These are phyloP conservation scores for Ceratina calcarata DNA, from an alignment of 1,140 invertebrate species.

Conservation along the genomic window DNA sequence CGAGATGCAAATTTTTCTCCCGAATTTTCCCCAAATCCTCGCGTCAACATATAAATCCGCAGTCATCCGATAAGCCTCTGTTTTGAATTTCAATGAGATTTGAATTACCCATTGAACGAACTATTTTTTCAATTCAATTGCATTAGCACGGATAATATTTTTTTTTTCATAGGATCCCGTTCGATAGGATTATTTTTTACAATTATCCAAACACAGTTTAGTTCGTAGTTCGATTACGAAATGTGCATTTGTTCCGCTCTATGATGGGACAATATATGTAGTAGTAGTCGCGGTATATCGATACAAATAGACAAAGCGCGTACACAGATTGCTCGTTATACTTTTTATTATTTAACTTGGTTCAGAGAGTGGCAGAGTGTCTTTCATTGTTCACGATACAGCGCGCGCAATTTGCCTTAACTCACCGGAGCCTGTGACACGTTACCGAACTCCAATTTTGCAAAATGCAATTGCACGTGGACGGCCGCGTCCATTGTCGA, in stretches of 20 bases:
- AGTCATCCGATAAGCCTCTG: background rate
- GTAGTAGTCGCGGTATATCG: background rate
- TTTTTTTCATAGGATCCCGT: background rate
- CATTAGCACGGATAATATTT: background rate
- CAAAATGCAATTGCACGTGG: conserved; percentile 48
- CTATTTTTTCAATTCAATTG: no score
- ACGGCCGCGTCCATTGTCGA: conserved; percentile 6
- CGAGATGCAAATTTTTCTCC: conserved; percentile 24
- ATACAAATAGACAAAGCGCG: background rate
- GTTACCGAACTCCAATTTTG: conserved; percentile 28
- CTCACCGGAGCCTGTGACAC: conserved; percentile 3
- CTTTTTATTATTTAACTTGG: conserved; percentile 8
- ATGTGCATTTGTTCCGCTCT: conserved; percentile 2
- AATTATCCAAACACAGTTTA: background rate
- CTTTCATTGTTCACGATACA: conserved; percentile 10
- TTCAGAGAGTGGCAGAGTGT: background rate
- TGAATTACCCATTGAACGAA: background rate
- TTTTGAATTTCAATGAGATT: background rate
- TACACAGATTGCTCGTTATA: conserved; percentile 7
- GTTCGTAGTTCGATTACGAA: background rate
- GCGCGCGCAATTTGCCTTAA: conserved; percentile 31
- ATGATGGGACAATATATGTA: background rate
- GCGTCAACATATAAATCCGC: background rate
- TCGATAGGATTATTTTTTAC: background rate
- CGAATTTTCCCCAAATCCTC: conserved; percentile 12